Evolutionary conservation across 2,888 invertebrate species (phyloP).

Genomic region (Apodemia duryi): DNA sequence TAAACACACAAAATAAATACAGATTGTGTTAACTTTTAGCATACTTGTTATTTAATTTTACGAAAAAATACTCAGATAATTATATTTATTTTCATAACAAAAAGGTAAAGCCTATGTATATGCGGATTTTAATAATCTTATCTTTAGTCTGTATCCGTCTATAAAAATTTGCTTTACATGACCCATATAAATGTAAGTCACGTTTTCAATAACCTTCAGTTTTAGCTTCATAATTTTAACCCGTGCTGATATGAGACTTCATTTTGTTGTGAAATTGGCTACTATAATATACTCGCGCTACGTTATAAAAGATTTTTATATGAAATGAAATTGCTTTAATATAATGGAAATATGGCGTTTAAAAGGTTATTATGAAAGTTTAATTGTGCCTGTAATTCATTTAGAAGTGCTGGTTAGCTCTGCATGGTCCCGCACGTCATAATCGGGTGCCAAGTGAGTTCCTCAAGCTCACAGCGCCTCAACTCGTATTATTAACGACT

Average conservation of each 20-base stretch:
- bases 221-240: constrained; percentile 78
- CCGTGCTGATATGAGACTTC: constrained; percentile 72
- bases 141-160: constrained; percentile 36
- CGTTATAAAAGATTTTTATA: constrained; percentile 31
- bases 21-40: too few species aligned
- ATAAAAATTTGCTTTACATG: constrained; percentile 59
- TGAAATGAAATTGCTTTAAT: constrained; percentile 25
- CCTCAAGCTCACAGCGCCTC: constrained; percentile 46
- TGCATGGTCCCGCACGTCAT: constrained; percentile 43
- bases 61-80: too few species aligned
- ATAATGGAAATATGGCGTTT: constrained; percentile 19
- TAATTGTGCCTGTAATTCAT: constrained; percentile 24
- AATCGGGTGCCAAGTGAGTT: constrained; percentile 25
- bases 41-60: too few species aligned
- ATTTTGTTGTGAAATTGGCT: constrained; percentile 71
- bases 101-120: background rate
- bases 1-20: too few species aligned
- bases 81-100: background rate
- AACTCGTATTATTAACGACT: constrained; percentile 75
- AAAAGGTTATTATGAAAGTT: constrained; percentile 13
- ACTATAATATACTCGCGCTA: constrained; percentile 43
- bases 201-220: constrained; percentile 79
- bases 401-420: constrained; percentile 18
- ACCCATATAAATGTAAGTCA: constrained; percentile 76
- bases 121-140: constrained; percentile 4